Evolutionary conservation across 2,888 invertebrate species (phyloP).

Genomic region (Hirtodrosophila histrioides): DNA sequence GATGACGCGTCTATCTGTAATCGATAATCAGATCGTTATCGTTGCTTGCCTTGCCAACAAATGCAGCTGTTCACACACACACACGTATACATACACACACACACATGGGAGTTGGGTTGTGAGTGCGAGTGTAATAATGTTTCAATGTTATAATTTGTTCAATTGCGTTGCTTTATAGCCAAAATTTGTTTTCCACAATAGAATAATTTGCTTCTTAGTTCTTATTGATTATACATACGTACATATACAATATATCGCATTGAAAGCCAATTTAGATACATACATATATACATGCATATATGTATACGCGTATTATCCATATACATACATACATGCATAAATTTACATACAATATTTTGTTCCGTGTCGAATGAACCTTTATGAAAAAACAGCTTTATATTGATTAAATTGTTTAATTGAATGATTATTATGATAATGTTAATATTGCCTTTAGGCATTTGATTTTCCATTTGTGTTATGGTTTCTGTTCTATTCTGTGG

Average conservation of each 20-base stretch:
- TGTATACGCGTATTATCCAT: constrained; percentile 35
- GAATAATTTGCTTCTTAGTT: constrained; percentile 72
- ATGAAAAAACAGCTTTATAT: constrained; percentile 68
- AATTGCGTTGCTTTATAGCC: constrained; percentile 73
- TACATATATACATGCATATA: constrained; percentile 25
- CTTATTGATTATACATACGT: constrained; percentile 47
- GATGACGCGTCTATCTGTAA: constrained; percentile 40
- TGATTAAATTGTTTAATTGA: constrained; percentile 69
- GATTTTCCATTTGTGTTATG: constrained; percentile 46
- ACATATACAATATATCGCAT: constrained; percentile 32
- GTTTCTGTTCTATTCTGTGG: constrained; percentile 48
- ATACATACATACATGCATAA: constrained; percentile 45
- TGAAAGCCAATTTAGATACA: constrained; percentile 35
- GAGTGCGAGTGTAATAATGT: constrained; percentile 48
- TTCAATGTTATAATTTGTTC: constrained; percentile 62
- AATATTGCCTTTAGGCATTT: constrained; percentile 52
- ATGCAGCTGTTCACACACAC: constrained; percentile 61
- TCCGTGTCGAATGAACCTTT: constrained; percentile 36
- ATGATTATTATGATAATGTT: constrained; percentile 51
- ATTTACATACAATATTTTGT: constrained; percentile 35
- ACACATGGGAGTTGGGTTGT: constrained; percentile 48
- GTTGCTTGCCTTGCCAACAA: constrained; percentile 77
- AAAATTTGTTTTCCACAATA: constrained; percentile 76
- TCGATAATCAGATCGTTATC: constrained; percentile 51
- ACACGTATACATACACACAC: constrained; percentile 25